Evolutionary conservation across 2,113 vertebrate genomes (phyloP), one percentile per base, ranked within the genome.

Genomic region (Peromyscus polionotus): DNA sequence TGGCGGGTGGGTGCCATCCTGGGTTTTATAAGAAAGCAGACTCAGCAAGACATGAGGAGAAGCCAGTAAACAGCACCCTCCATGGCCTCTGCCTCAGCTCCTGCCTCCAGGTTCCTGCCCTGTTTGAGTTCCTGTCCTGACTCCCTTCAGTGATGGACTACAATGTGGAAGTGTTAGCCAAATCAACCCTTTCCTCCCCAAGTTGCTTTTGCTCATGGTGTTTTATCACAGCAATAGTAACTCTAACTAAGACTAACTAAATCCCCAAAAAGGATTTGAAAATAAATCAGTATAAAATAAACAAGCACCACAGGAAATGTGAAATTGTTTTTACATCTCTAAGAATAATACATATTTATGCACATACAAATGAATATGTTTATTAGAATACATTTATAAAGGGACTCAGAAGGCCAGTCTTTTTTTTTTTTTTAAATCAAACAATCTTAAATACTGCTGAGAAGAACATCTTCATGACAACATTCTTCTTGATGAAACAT

Each of bases 361-460:
- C 2, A 80, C 22, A 61, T 59, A 85, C 67, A 59, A 83, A 81
- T 95, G 70, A 94, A 95, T 96, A 92, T 77, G 96, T 76, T 95
- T 76, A 88, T 85, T 65, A 92, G 85, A 90, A 88, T 92, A 85
- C 94, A 59, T 92, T 95, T 95, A 90, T 70, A 93, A 89, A 76
- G 84, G 45, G 92, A 68, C 72, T 94, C 42, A 22, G 91, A 94
- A 95, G 79, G 22, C 93, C 63, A 84, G 54, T 33, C 68, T 19
- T 67, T 77, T 93, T 91, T 67, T 77, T 93, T 91, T 93, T 48
- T 7, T 48, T 12, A 88, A 88, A 70, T 80, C 16, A 72, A 89
- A 24, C 87, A 14, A 80, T 65, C 61, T 96, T 91, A 93, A 92
- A 94, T 75, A 39, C n/a, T 77, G 8, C 59, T 88, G 77, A 93